Conservation (phyloP, 1,140 invertebrate species). For the Apocrypta bakeri region DNA sequence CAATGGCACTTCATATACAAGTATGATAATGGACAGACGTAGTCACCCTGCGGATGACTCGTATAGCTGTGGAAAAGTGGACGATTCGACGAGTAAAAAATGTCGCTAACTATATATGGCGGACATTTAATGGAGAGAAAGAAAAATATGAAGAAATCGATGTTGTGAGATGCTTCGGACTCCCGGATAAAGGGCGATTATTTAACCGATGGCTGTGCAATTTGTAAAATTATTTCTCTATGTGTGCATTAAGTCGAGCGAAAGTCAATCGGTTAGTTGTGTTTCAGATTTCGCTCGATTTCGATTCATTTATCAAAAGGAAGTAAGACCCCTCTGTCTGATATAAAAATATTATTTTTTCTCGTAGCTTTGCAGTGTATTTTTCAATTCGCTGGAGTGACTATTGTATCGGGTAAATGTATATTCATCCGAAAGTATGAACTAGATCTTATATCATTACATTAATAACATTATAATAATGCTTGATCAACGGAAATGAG, state of each 20-base stretch:
- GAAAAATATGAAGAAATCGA: not conserved
- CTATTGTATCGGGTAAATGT: too few species aligned
- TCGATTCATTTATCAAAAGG: constrained; percentile 11
- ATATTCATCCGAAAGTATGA: too few species aligned
- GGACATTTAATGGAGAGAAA: not conserved
- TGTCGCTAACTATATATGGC: not conserved
- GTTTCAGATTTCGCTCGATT: constrained; percentile 15
- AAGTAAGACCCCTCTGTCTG: not conserved
- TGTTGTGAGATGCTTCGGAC: not conserved
- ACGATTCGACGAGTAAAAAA: not conserved
- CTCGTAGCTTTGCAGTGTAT: too few species aligned
- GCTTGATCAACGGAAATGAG: too few species aligned
- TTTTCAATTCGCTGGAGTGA: too few species aligned
- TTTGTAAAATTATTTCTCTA: constrained; percentile 21
- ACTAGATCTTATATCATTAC: too few species aligned
- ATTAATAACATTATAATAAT: too few species aligned
- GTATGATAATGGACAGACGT: not conserved
- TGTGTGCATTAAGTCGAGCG: constrained; percentile 1
- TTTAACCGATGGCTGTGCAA: constrained; percentile 9
- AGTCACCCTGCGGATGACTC: not conserved
- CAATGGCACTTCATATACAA: not conserved
- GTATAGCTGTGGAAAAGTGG: not conserved
- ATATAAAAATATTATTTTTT: too few species aligned
- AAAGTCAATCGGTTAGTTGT: not conserved
- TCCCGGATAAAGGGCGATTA: not conserved